These are phyloP conservation scores for Orchestia grillus DNA, from an alignment of 1,140 invertebrate genomes.

Conservation along the genomic window DNA sequence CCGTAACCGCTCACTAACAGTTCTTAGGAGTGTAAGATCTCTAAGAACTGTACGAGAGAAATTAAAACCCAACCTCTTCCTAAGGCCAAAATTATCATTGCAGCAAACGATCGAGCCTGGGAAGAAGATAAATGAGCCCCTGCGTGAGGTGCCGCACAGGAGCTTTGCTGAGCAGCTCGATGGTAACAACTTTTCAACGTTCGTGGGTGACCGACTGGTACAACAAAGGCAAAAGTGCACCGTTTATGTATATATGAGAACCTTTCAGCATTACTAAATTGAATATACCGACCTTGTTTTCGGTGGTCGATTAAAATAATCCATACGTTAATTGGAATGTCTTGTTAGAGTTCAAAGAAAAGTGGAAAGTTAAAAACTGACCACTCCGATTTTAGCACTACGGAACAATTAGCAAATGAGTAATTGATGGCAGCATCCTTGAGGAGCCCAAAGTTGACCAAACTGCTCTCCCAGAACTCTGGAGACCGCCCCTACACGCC, in stretches of 20 bases:
- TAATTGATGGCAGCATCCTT: background rate
- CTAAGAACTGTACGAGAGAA: background rate
- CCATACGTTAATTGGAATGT: background rate
- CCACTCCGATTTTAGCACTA: background rate
- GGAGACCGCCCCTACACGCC: background rate
- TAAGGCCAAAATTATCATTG: background rate
- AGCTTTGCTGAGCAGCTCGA: background rate
- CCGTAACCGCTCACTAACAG: background rate
- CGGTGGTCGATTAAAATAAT: background rate
- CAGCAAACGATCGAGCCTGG: background rate
- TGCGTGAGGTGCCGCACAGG: background rate
- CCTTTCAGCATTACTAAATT: background rate
- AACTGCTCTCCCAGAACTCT: background rate
- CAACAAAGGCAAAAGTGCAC: background rate
- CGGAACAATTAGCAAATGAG: background rate
- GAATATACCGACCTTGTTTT: background rate
- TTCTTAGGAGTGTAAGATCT: background rate
- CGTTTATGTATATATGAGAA: background rate
- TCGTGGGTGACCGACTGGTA: background rate
- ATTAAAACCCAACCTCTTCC: background rate
- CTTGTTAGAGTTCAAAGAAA: background rate
- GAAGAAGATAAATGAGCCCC: background rate
- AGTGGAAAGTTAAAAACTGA: background rate
- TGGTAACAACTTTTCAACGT: background rate
- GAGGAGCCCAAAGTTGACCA: background rate